Conservation (phyloP, 2,888 invertebrate species). For the Dascillus cervinus region DNA sequence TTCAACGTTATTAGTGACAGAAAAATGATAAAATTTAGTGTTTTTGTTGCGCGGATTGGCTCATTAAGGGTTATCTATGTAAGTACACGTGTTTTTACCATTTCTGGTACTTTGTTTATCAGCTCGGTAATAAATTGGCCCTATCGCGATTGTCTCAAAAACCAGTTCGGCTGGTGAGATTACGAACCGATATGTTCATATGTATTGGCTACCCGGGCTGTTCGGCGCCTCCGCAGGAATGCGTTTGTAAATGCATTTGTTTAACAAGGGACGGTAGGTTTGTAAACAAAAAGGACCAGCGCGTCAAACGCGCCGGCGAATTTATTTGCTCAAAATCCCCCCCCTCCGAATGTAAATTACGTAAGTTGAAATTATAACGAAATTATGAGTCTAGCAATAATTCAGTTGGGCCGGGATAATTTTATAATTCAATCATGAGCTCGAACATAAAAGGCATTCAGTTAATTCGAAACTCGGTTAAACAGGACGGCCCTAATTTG, state of each 20-base stretch:
- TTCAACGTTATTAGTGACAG: no score
- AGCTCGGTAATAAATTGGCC: conserved; percentile 33
- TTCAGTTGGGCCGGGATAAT: conserved; percentile 9
- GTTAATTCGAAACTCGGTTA: conserved; percentile 19
- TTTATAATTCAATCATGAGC: conserved; percentile 18
- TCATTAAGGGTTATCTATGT: conserved; percentile 37
- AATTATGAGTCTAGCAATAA: no score
- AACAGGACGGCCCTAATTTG: conserved; percentile 21
- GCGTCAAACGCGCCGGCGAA: no score
- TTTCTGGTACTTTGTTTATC: conserved; percentile 33
- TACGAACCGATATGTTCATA: conserved; percentile 22
- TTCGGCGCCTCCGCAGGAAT: conserved; percentile 11
- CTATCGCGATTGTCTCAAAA: conserved; percentile 35
- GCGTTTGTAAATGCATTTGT: no score
- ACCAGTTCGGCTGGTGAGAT: conserved; percentile 31
- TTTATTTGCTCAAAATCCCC: no score
- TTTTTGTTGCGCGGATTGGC: conserved; percentile 32
- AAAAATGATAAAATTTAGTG: no score
- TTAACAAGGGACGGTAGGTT: no score
- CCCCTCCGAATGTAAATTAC: no score
- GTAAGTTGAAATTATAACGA: no score
- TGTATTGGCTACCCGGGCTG: conserved; percentile 9
- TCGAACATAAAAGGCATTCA: conserved; percentile 15
- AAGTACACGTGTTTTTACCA: conserved; percentile 40
- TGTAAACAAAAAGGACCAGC: no score